Percentiles rank a stretch among this genome's conserved stretches.
phyloP scores from a whole-genome alignment of 2,888 invertebrate species.

The Monopis laevigella region DNA sequence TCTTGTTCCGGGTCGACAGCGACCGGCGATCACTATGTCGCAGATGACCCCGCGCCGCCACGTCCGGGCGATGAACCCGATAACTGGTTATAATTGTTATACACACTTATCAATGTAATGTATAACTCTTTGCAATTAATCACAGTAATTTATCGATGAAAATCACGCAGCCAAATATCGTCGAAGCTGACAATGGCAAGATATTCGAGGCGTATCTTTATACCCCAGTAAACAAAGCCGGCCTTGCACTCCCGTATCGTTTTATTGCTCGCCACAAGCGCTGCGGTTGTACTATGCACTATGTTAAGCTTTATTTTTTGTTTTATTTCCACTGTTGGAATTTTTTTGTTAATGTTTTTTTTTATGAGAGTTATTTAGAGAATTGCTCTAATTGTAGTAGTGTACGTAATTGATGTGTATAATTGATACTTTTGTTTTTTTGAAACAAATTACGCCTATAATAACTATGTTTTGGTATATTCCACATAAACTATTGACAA shows the following conservation, averaged over 20 bases:
- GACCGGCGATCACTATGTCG: slow-evolving; percentile 7
- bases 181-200: slow-evolving; percentile 4
- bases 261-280: slow-evolving; percentile 47
- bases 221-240: slow-evolving; percentile 55
- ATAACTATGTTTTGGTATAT: too few relatives aligned
- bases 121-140: too few relatives aligned
- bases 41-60: slow-evolving; percentile 11
- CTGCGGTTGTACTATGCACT: slow-evolving; percentile 41
- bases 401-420: too few relatives aligned
- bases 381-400: too few relatives aligned
- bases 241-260: slow-evolving; percentile 49
- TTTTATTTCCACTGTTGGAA: too few relatives aligned
- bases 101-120: too few relatives aligned
- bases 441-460: too few relatives aligned
- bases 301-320: slow-evolving; percentile 10
- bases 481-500: too few relatives aligned
- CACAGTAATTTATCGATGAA: neutral
- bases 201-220: slow-evolving; percentile 36
- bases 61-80: slow-evolving; percentile 19
- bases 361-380: too few relatives aligned
- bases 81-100: slow-evolving; percentile 11
- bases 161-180: slow-evolving; percentile 6
- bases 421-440: too few relatives aligned
- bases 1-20: slow-evolving; percentile 17
- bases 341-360: too few relatives aligned